Base-by-base conservation (phyloP, 1,140 invertebrate genomes). In the Drosophila suzukii region DNA sequence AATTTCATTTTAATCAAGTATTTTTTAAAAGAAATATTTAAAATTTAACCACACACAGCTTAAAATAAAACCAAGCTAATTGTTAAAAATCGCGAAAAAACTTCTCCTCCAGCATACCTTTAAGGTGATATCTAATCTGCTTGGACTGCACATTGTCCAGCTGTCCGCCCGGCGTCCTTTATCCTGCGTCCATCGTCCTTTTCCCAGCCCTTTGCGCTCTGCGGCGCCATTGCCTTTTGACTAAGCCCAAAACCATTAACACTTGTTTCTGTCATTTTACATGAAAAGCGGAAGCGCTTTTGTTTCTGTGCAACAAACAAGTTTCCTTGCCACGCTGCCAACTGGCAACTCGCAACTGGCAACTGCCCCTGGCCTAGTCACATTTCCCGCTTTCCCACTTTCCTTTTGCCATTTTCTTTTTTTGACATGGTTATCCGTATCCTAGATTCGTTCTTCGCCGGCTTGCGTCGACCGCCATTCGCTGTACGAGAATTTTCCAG, bases 221-320 rank as follows among this genome's bases (percentile, higher is more conserved):
- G 55, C 55, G 58, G 17, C 44, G 11, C 13, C 47, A 50, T 30
- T 32, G 13, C 47, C 47, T 17, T 57, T 49, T 62, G 57, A 66
- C 79, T 88, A 82, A 88, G 66, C 83, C 78, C 66, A 79, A 86
- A 86, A 88, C 83, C 83, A 86, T 86, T 86, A 86, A 86, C 83
- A 88, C 83, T 86, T 86, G 83, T 86, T 86, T 86, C 83, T 86
- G 83, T 86, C 83, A 88, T 82, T 86, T 88, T 88, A 82, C 79
- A 86, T 88, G 83, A 82, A 82, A 88, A 88, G 83, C 83, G 83
- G 83, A 86, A 86, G 75, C 83, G 83, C 83, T 82, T 86, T 86
- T 86, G 83, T 86, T 82, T 86, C 83, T 88, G 83, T 86, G 83
- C 84, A 86, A 82, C 83, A 86, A 88, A 82, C 83, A 86, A 86